Evolutionary conservation across 2,888 invertebrate species (phyloP), one percentile per base, ranked within the genome.

Genomic region (Osedax fenrisi): DNA sequence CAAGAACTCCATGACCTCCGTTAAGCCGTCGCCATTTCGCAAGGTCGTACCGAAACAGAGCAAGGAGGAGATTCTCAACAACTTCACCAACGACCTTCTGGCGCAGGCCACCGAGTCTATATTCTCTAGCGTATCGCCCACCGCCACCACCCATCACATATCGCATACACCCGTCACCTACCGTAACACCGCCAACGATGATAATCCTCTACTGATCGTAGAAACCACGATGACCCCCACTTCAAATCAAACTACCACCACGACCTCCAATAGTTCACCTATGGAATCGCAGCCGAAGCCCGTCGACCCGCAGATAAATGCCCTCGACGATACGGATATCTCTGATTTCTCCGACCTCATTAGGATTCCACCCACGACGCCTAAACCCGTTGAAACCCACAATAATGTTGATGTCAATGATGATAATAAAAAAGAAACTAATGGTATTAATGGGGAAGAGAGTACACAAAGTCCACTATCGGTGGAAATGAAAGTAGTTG

Each of bases 101-200:
- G 85, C 85, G 2, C 82, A 84, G 79, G 85, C 85, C 22, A 83
- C 84, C 13, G 83, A 84, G 76, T 84, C 85, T 0, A 85, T 85
- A 56, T 85, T 85, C 73, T 75, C 76, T 0, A 66, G 22, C 2
- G 22, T 25, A 1, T 56, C 74, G 21, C 24, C 76, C 17, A 22
- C 64, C 5, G 72, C 75, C 22, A 76, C 76, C 10, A 76, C 78
- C 1, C 77, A 76, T 2, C 41, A 72, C 21, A 79, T 81, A 21
- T 78, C 79, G 23, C 24, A 25, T 17, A 64, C 64, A 13, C 64
- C 64, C 64, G 25, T 23, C 22, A 79, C 80, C 26, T 82, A 81
- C 76, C 82, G 81, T 76, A 81, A 82, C 69, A 80, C 81, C 23
- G 81, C 81, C 27, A 80, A 81, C 78, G 82, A 82, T 69, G 75